These are phyloP conservation scores for Lycaon pictus DNA, from an alignment of 2,113 vertebrate species.

Conservation along the genomic window DNA sequence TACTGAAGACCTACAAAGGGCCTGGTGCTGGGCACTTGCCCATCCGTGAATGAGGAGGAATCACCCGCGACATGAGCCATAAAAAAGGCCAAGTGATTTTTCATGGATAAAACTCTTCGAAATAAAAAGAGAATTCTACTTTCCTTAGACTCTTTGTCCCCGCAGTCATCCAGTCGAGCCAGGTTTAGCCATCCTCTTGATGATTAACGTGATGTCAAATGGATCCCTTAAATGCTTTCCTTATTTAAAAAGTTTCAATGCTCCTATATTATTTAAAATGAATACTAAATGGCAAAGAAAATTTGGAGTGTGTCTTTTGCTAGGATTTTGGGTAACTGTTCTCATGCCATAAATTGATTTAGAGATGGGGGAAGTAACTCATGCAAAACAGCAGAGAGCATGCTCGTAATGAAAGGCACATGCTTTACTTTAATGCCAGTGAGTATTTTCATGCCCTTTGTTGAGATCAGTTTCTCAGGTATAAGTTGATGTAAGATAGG, in stretches of 20 bases:
- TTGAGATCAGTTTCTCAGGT: background rate
- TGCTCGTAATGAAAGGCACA: background rate
- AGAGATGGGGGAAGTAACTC: background rate
- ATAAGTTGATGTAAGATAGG: background rate
- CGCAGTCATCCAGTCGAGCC: background rate
- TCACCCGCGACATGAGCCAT: background rate
- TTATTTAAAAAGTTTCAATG: background rate
- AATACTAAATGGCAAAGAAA: background rate
- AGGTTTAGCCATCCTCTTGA: background rate
- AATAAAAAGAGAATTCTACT: background rate
- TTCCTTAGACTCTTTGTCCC: background rate
- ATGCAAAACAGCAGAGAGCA: background rate
- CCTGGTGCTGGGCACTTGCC: background rate
- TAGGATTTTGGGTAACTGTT: background rate
- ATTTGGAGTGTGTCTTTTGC: background rate
- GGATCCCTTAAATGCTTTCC: background rate
- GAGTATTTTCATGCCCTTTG: background rate
- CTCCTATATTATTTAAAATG: background rate
- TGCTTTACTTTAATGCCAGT: background rate
- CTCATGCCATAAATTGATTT: background rate
- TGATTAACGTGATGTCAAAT: background rate
- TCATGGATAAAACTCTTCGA: background rate
- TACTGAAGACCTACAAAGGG: background rate
- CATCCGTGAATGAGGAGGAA: background rate
- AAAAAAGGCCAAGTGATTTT: background rate